Base-by-base conservation (phyloP, 1,140 invertebrate genomes). In the Daktulosphaira vitifoliae region DNA sequence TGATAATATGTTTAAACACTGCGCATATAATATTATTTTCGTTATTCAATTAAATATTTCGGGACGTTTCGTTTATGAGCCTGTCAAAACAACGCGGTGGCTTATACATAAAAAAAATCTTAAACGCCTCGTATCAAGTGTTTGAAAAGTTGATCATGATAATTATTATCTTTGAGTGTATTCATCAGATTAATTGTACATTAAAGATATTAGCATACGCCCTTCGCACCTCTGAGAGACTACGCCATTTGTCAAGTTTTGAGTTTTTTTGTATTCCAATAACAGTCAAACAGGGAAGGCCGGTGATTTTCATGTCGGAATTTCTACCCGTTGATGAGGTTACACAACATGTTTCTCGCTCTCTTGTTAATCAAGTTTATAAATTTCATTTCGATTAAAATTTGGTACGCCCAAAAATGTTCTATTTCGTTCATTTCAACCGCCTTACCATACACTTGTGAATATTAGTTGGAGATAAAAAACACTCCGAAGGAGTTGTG, bases 251-350 rank as follows among this genome's bases (percentile, higher is more conserved):
- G 54, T 59, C 54, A 26, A 44, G 23, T 18, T 18, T 18, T 16
- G n/a, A 4, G 5, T n/a, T n/a, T 44, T 44, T 16, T 59, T 9
- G 42, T 56, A 18, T 7, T 42, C 7, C n/a, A 29, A 6, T 3
- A 4, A 7, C 38, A 22, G 20, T 18, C 13, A 26, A 18, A 20
- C 52, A 18, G 53, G 38, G 23, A 42, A 59, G 25, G n/a, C 54
- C 56, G n/a, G 56, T 62, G 56, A 62, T 62, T 48, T 62, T 48
- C 42, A 46, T 48, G 56, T 62, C 56, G 46, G 56, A n/a, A n/a
- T n/a, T n/a, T n/a, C n/a, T n/a, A n/a, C n/a, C n/a, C n/a, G n/a
- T n/a, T n/a, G n/a, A n/a, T n/a, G n/a, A n/a, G n/a, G n/a, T n/a
- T n/a, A n/a, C n/a, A n/a, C n/a, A n/a, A n/a, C n/a, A 11, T 44